Conservation (phyloP, 2,888 invertebrate genomes). For the Troides oblongomaculatus region DNA sequence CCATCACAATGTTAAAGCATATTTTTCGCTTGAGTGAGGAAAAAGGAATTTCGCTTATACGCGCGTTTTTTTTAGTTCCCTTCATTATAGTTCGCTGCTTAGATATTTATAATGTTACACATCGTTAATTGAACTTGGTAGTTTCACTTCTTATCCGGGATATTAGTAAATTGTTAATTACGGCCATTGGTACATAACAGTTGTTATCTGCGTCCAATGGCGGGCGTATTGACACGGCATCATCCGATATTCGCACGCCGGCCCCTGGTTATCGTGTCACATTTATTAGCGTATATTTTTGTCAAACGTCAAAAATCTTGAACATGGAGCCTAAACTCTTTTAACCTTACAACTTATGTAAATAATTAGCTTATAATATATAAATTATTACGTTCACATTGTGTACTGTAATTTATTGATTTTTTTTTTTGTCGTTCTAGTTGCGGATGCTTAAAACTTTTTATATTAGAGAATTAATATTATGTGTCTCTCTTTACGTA, state of each 20-base stretch:
- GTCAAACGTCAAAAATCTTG: neutral
- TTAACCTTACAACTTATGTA: neutral
- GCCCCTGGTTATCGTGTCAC: slow-evolving; percentile 23
- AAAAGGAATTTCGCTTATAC: too few species aligned
- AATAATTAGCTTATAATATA: too few species aligned
- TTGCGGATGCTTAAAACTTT: too few species aligned
- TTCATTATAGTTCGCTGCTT: neutral
- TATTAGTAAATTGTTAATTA: slow-evolving; percentile 16
- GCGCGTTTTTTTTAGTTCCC: neutral
- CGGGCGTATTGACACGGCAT: slow-evolving; percentile 31
- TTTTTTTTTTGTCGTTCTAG: too few species aligned
- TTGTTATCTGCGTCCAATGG: slow-evolving; percentile 18
- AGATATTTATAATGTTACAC: neutral
- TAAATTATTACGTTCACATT: too few species aligned
- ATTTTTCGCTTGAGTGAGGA: too few species aligned
- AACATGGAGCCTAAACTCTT: slow-evolving; percentile 4
- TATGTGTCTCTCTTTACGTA: too few species aligned
- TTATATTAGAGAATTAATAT: too few species aligned
- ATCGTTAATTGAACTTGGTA: neutral
- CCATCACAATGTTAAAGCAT: too few species aligned
- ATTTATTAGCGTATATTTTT: slow-evolving; percentile 25
- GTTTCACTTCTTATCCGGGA: slow-evolving; percentile 2
- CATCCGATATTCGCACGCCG: slow-evolving; percentile 31
- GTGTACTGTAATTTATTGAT: neutral
- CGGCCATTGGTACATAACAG: slow-evolving; percentile 14